Evolutionary conservation across 2,888 invertebrate species (phyloP), one percentile per base, ranked within the genome.

Genomic region (Drosophila aldrichi): DNA sequence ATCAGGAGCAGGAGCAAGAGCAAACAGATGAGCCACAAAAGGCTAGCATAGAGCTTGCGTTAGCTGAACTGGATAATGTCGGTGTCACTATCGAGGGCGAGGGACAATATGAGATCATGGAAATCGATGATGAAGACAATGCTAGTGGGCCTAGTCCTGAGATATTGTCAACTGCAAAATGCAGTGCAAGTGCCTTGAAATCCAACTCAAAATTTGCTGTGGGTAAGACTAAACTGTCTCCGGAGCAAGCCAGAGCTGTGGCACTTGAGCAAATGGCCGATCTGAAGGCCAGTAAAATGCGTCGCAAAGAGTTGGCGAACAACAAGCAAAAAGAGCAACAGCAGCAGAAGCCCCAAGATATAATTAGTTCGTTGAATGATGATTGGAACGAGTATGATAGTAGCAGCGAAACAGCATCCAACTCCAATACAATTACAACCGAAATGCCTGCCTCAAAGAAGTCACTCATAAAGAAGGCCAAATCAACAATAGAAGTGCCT

Each of bases 321-420:
- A 32, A 34, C 16, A 88, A 74, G 43, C 90, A 80, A 16, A 54
- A 78, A 58, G 20, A 81, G 79, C 60, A 58, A 64, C 59, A 40
- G 12, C 74, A 70, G 14, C 64, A 22, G 25, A 54, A 54, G 36
- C 43, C 74, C 6, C 29, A 80, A 4, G 91, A 92, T 61, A 88
- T 93, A 18, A 79, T 92, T 0, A 90, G 81, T 20, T 77, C 91
- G 3, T 60, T 93, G 2, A 92, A 91, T 29, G 91, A 92, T 7
- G 93, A 93, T 48, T 93, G 93, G 93, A 92, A 91, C 70, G 93
- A 93, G 40, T 91, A 90, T 38, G 93, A 92, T n/a, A 87, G 77
- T 5, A 78, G 63, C 54, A 60, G 65, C 41, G 57, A 70, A n/a
- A 62, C 58, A n/a, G 51, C 32, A 1, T 25, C 68, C 9, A 66